phyloP scores from a whole-genome alignment of 1,140 invertebrate species.

The Drosophila burlai region DNA sequence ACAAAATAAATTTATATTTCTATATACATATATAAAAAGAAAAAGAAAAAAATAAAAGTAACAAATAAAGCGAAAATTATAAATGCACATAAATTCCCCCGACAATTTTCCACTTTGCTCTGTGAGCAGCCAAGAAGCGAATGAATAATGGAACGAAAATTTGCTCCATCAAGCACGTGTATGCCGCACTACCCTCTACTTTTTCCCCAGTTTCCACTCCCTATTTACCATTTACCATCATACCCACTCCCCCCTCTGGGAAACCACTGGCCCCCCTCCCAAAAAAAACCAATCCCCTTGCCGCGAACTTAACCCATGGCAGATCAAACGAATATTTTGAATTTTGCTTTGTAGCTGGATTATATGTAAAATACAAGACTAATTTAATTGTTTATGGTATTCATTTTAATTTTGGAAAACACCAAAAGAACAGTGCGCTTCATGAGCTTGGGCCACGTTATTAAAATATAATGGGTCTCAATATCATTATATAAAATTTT shows the following conservation, averaged over 20 bases:
- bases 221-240: slow-evolving; percentile 5
- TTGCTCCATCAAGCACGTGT: slow-evolving; percentile 54
- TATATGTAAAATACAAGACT: slow-evolving; percentile 32
- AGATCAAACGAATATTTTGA: slow-evolving; percentile 48
- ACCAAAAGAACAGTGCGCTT: slow-evolving; percentile 9
- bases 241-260: not conserved
- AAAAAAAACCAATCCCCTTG: not conserved
- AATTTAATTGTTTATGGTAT: slow-evolving; percentile 33
- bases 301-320: slow-evolving; percentile 23
- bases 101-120: slow-evolving; percentile 53
- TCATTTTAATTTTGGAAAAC: slow-evolving; percentile 22
- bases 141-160: slow-evolving; percentile 55
- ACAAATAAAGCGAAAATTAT: slow-evolving; percentile 42
- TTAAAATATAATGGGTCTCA: too few species aligned
- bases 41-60: not conserved
- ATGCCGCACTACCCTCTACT: slow-evolving; percentile 3
- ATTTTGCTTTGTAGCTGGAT: slow-evolving; percentile 37
- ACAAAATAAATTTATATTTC: not conserved
- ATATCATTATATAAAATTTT: not conserved
- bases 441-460: too few species aligned
- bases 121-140: slow-evolving; percentile 44
- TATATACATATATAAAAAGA: not conserved
- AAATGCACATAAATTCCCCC: slow-evolving; percentile 54
- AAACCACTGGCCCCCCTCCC: not conserved
- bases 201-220: not conserved